Conservation (phyloP, 2,888 invertebrate genomes). For the Drosophila tripunctata region DNA sequence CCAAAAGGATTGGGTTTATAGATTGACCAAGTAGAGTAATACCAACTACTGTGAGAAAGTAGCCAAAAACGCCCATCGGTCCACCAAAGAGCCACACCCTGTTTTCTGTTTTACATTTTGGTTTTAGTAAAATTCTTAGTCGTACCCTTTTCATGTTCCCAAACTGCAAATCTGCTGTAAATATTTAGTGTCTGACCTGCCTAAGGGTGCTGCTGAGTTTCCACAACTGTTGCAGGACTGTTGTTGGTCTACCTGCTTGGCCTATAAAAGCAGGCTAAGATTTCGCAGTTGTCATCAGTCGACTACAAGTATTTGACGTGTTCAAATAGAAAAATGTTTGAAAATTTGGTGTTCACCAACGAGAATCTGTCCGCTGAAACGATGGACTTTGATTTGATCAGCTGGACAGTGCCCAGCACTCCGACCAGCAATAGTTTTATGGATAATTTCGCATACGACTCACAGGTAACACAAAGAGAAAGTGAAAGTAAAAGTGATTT, state of each 20-base stretch:
- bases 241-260: conserved; percentile 30
- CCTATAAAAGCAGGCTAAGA: conserved; percentile 49
- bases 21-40: not conserved
- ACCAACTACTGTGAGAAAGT: conserved; percentile 22
- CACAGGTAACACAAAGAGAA: conserved; percentile 38
- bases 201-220: not conserved
- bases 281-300: conserved; percentile 49
- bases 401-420: conserved; percentile 49
- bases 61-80: conserved; percentile 57
- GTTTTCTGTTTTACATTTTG: conserved; percentile 18
- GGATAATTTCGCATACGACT: conserved; percentile 37
- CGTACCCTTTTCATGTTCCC: conserved; percentile 34
- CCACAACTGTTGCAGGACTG: not conserved
- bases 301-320: conserved; percentile 59
- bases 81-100: conserved; percentile 58
- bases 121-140: not conserved
- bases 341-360: conserved; percentile 60
- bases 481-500: not conserved
- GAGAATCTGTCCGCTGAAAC: conserved; percentile 63
- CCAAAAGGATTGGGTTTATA: not conserved
- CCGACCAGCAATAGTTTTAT: conserved; percentile 13
- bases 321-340: conserved; percentile 68
- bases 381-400: conserved; percentile 72
- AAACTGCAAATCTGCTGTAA: conserved; percentile 36
- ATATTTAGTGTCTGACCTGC: conserved; percentile 32